phyloP scores from a whole-genome alignment of 2,888 invertebrate species.

The Serripes groenlandicus region DNA sequence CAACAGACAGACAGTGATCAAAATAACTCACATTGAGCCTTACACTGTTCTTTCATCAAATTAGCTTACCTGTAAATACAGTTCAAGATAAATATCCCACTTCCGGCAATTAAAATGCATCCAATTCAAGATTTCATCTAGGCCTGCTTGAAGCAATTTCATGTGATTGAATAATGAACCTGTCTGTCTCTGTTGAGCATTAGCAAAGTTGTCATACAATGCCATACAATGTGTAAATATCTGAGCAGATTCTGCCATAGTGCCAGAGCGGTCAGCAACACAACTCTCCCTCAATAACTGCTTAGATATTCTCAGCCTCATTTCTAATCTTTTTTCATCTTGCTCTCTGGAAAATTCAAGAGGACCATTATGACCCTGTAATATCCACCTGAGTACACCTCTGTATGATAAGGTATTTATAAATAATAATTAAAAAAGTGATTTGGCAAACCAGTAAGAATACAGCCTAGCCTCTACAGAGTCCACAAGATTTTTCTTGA shows the following conservation, averaged over 20 bases:
- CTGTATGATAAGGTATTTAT: too few species aligned
- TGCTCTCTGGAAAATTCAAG: background rate
- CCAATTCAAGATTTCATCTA: background rate
- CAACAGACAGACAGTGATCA: too few species aligned
- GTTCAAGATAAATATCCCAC: constrained; percentile 15
- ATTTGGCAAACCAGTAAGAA: too few species aligned
- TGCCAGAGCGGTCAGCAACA: background rate
- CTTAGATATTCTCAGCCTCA: background rate
- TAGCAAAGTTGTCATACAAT: background rate
- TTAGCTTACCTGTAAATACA: constrained; percentile 19
- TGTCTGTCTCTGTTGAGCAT: background rate
- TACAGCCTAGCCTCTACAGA: too few species aligned
- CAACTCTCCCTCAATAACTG: background rate
- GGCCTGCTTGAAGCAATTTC: background rate
- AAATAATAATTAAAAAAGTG: too few species aligned
- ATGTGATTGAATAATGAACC: background rate
- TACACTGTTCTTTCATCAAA: too few species aligned
- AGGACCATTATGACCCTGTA: background rate
- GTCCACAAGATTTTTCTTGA: too few species aligned
- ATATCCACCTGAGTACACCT: background rate
- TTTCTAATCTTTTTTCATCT: background rate
- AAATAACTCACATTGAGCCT: too few species aligned
- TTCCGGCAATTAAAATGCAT: background rate
- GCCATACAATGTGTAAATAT: constrained; percentile 4
- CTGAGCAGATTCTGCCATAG: background rate